Base-by-base conservation (phyloP, 1,140 invertebrate species). In the Tetramorium alpestre region DNA sequence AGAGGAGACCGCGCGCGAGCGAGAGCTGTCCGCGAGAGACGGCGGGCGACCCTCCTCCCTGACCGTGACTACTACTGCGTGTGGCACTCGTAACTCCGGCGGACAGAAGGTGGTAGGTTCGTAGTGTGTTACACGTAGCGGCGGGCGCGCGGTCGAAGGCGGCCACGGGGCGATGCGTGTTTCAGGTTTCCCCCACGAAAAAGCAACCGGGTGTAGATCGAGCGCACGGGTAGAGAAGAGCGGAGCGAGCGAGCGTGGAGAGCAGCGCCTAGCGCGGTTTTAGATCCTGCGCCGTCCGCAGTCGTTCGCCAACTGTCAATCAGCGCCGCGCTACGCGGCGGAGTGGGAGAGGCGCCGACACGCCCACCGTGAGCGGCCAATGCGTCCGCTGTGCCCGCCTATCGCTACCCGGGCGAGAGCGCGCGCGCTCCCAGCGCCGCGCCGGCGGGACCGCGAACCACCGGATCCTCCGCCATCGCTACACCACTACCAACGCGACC, bases 291-390 rank as follows among this genome's bases (percentile, higher is more conserved):
- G 96, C 96, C 96, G 94, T 96, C 96, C 96, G 96, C 96, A 96
- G 96, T 96, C 96, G 96, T 96, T 96, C 96, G 96, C 96, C 96
- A 96, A 96, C 96, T 96, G 96, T 96, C 96, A 96, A 96, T 96
- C 96, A 96, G 95, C 94, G 95, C 94, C 86, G 94, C 72, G 85
- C 87, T 92, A 93, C 93, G 92, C 93, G 92, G 91, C 90, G 95
- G 95, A 96, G 96, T 95, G 96, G 96, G 96, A 94, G 92, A 85
- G 67, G 64, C 78, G 51, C 33, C 62, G 87, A 11, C 91, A 93
- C 94, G 94, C 94, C 95, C 88, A 88, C 72, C 77, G 51, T 70
- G 41, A 70, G 38, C 91, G 91, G 89, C 94, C 94, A 95, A 95
- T 94, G 88, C 88, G 87, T 41, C 89, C 84, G 54, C 60, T 86